Percentiles rank a stretch among this genome's conserved stretches.
These are phyloP conservation scores for Suillia variegata DNA, from an alignment of 2,888 invertebrate genomes.

Conservation along the genomic window DNA sequence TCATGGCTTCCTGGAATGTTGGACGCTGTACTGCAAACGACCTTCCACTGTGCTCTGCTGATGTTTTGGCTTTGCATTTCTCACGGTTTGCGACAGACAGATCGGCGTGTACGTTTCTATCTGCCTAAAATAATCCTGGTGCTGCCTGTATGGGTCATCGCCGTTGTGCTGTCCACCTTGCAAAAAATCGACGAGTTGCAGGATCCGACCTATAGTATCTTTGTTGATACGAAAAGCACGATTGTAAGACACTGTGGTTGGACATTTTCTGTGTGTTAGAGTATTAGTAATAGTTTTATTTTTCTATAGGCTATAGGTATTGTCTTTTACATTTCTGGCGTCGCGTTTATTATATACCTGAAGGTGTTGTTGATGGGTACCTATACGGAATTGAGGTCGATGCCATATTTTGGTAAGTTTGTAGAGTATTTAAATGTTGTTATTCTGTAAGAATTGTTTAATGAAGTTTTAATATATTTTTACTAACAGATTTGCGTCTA, in stretches of 20 bases:
- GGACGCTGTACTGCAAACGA: conserved; percentile 87
- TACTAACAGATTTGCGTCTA: conserved; percentile 83
- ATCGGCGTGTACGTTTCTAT: conserved; percentile 87
- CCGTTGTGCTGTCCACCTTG: conserved; percentile 86
- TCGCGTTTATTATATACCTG: conserved; percentile 85
- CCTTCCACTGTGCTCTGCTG: conserved; percentile 84
- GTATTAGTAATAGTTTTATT: too few species aligned
- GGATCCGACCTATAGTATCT: conserved; percentile 93
- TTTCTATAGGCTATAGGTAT: too few species aligned
- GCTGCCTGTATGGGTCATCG: conserved; percentile 84
- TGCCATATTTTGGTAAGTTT: conserved; percentile 95
- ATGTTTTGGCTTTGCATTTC: conserved; percentile 96
- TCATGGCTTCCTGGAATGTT: conserved; percentile 91
- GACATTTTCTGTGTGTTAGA: too few species aligned
- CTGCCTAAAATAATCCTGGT: conserved; percentile 87
- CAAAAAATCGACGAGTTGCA: conserved; percentile 85
- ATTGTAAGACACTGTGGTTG: too few species aligned
- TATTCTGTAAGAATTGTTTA: too few species aligned
- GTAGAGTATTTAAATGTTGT: too few species aligned
- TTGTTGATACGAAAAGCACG: conserved; percentile 80
- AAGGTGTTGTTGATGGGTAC: conserved; percentile 83
- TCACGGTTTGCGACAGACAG: conserved; percentile 93
- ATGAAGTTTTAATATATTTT: too few species aligned
- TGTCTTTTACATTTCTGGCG: conserved; percentile 85
- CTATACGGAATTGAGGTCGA: conserved; percentile 91